These are phyloP conservation scores for Ameiurus melas DNA, from an alignment of 2,113 vertebrate genomes.

Conservation along the genomic window DNA sequence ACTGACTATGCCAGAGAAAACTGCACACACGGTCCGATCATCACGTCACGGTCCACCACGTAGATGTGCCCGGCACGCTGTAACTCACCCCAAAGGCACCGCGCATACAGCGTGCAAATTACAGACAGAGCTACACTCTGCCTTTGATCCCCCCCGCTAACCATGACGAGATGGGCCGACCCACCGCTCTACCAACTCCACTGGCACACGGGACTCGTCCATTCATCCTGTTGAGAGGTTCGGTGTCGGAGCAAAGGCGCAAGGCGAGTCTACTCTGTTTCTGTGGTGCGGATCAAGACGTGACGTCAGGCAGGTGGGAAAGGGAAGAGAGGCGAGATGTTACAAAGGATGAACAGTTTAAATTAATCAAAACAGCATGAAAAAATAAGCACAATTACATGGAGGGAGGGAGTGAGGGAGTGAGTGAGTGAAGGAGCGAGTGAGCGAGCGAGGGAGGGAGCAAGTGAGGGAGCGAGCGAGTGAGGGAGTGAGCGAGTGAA, in stretches of 20 bases:
- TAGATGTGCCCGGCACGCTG: conserved; percentile 34
- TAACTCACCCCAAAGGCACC: conserved; percentile 38
- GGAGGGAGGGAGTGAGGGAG: no score
- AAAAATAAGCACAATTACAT: conserved; percentile 48
- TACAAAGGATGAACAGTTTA: conserved; percentile 39
- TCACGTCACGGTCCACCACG: conserved; percentile 31
- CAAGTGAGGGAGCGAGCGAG: no score
- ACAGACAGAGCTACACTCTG: conserved; percentile 31
- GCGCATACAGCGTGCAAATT: conserved; percentile 21
- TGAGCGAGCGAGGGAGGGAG: no score
- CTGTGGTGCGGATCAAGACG: not conserved
- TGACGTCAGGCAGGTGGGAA: not conserved
- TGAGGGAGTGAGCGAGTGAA: no score
- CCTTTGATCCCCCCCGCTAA: conserved; percentile 44
- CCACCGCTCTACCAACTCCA: conserved; percentile 39
- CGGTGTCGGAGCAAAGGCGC: conserved; percentile 30
- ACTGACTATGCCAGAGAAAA: not conserved
- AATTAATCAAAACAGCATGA: conserved; percentile 53
- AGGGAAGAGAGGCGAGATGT: conserved; percentile 21
- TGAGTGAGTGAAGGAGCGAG: no score
- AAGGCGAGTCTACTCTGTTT: conserved; percentile 25
- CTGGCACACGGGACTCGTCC: conserved; percentile 49
- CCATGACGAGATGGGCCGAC: conserved; percentile 26
- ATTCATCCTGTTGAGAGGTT: conserved; percentile 19
- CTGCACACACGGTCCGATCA: conserved; percentile 10